Conservation (phyloP, 1,140 invertebrate genomes). For the Drosophila melanogaster region DNA sequence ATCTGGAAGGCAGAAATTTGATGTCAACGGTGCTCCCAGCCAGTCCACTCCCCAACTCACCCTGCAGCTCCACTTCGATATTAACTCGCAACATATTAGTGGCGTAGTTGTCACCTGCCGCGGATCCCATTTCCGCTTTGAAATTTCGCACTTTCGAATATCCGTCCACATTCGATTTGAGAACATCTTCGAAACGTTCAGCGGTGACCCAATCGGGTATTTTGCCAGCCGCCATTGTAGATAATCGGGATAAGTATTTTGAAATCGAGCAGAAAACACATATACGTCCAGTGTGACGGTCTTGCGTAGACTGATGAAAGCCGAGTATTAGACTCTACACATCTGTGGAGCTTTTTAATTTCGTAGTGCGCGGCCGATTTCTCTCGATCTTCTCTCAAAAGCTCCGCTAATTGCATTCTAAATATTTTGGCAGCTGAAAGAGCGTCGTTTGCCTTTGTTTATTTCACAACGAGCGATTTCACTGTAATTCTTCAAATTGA, state of each 20-base stretch:
- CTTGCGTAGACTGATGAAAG: slow-evolving; percentile 8
- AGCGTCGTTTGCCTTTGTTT: background rate
- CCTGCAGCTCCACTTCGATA: slow-evolving; percentile 60
- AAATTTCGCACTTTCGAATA: slow-evolving; percentile 61
- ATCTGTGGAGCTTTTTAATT: slow-evolving; percentile 24
- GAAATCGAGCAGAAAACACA: slow-evolving; percentile 1
- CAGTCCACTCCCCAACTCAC: slow-evolving; percentile 10
- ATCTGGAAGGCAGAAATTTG: slow-evolving; percentile 32
- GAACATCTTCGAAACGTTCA: slow-evolving; percentile 52
- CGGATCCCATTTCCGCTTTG: slow-evolving; percentile 37
- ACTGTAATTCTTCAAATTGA: too few species aligned
- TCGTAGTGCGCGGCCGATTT: background rate
- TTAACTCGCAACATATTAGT: slow-evolving; percentile 52
- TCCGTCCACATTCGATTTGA: slow-evolving; percentile 52
- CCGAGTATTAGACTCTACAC: slow-evolving; percentile 19
- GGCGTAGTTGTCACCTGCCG: slow-evolving; percentile 68
- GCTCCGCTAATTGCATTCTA: background rate
- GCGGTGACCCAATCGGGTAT: slow-evolving; percentile 62
- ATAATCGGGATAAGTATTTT: slow-evolving; percentile 1
- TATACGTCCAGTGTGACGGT: background rate
- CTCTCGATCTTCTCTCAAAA: slow-evolving; percentile 15
- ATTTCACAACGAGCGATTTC: background rate
- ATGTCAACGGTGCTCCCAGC: background rate
- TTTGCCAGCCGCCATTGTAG: slow-evolving; percentile 33
- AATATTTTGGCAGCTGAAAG: background rate